Base-by-base conservation (phyloP, 2,888 invertebrate species). In the Nomada hirtipes region DNA sequence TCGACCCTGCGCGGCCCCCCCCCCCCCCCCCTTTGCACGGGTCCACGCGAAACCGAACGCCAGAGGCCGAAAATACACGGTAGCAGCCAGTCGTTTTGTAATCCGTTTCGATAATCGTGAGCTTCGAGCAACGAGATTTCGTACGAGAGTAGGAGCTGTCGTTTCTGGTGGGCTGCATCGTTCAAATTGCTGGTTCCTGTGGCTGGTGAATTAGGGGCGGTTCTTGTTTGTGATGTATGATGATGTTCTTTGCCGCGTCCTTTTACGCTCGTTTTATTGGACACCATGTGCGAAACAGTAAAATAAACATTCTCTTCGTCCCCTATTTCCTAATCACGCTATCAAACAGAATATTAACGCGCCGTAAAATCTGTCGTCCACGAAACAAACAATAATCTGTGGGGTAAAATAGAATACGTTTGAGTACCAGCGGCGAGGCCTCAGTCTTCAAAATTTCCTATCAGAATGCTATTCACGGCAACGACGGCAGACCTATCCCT, bases 1-100 rank as follows among this genome's bases (percentile, higher is more conserved):
- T 82, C 79, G 76, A 65, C 63, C 50, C 53, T 20, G 64, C n/a
- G 15, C 65, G 59, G 64, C 67, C 72, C 53, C 20, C 42, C 71
- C 53, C 65, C 53, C 59, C 67, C 72, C 53, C 20, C 42, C 71
- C 53, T 59, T 72, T 60, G 68, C 68, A 50, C 26, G 20, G 20
- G 13, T 57, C 44, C 65, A 18, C 29, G 57, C 70, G 70, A 44
- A 26, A 23, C 42, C 53, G 53, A 15, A n/a, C 61, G n/a, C n/a
- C 23, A 15, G 23, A 2, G n/a, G 11, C 44, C n/a, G 29, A 52
- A 72, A 64, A 55, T 60, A 60, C 50, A 7, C 29, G 20, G 29
- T 53, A 23, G 23, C 52, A 15, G 11, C 11, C 29, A 9, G n/a
- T 47, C 55, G 20, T 65, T 57, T 65, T 11, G 65, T 15, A 20